Base-by-base conservation (phyloP, 2,888 invertebrate species). In the Parnassius orleans region DNA sequence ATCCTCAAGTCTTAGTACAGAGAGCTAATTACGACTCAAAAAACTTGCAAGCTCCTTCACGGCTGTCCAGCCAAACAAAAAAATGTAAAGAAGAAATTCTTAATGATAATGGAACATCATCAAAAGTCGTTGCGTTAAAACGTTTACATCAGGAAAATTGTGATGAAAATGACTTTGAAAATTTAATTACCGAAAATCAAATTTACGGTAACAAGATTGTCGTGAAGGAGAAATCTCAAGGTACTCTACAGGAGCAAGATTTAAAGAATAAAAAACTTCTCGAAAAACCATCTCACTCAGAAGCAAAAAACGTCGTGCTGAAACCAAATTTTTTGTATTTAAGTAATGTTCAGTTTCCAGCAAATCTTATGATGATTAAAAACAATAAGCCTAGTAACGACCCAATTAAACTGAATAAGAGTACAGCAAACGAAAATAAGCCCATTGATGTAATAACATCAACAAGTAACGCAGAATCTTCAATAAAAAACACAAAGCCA, bases 161-260 rank as follows among this genome's bases (percentile, higher is more conserved):
- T 68, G 92, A 92, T 69, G 91, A 92, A 73, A 90, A 92, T 64
- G 92, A 92, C 74, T 92, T 92, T 72, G 92, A 92, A 72, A 92
- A 92, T 77, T 81, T 92, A 69, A 92, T 92, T 53, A 92, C 92
- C 41, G 92, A 92, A 76, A 92, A 92, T 78, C 92, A 92, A 81
- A 92, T 92, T 66, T 92, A 92, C 72, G 92, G 92, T 68, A 91
- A 92, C 69, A 92, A 92, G 80, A 92, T 92, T 81, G 91, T 92
- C 81, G 90, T 92, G 81, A 92, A 92, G 86, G 91, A 92, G 85
- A 92, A 92, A 72, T 84, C 84, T 61, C 88, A 87, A 75, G 83
- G 84, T 42, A 86, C 81, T 11, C 77, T 75, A 60, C 89, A 90
- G 72, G 88, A 90, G 66, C 86, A 87, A 74, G 86, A 89, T 61